Base-by-base conservation (phyloP, 2,888 invertebrate species). In the Drosophila macrospina region DNA sequence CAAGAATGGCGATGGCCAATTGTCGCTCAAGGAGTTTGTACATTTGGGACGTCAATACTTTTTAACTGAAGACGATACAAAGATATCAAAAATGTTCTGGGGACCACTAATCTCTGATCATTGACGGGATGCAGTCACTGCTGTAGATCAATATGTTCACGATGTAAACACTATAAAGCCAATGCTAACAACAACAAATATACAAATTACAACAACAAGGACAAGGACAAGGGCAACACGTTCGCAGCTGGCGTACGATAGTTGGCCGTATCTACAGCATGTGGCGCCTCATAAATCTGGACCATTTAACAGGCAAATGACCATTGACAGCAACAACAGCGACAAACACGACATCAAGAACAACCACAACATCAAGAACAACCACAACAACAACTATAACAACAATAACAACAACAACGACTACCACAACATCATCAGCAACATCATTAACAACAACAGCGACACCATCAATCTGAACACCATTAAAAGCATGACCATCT, bases 51-150 rank as follows among this genome's bases (percentile, higher is more conserved):
- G 95, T 67, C 96, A 97, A 74, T 97, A 95, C 91, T 96, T 97
- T 92, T 92, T 95, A 54, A 95, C 96, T 0, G 96, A 97, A 89
- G 95, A 97, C 90, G 94, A 96, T 80, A 93, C 93, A 3, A 94
- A 94, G 77, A 95, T 96, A 67, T 97, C 97, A 83, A 96, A 95
- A 92, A 95, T 96, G 93, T 97, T 97, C 89, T 97, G 97, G 96
- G 97, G 97, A 30, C 97, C 97, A 7, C 93, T 97, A 50, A 93
- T 94, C 62, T 93, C 94, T 67, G 93, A 94, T 75, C 94, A 94
- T 83, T 91, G 91, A 91, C 90, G 90, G 56, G 84, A 59, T 66
- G 70, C 80, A 80, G 86, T 66, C 82, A 84, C 86, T 71, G 82
- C 85, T 85, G 84, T 86, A 84, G 86, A 81, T 74, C 66, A 78